Evolutionary conservation across 2,113 vertebrate genomes (phyloP).

Genomic region (Trogon melanurus): DNA sequence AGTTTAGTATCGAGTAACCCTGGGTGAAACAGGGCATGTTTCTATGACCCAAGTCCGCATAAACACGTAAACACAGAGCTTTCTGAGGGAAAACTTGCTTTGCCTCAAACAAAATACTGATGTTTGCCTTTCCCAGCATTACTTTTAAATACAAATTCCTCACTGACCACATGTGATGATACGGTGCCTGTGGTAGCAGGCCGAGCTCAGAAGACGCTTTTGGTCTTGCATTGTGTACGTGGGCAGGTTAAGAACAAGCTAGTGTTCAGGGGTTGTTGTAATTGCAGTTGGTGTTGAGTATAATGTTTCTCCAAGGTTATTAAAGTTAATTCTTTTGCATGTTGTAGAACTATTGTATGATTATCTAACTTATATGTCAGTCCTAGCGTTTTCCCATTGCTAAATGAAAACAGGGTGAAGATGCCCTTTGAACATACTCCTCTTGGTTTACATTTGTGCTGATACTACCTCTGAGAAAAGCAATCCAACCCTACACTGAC

Average conservation of each 20-base stretch:
- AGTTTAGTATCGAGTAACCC: neutral
- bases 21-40: neutral
- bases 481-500: neutral
- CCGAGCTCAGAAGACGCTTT: neutral
- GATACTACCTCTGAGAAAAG: neutral
- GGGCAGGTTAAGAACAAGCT: constrained; percentile 14
- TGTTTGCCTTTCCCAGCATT: neutral
- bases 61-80: neutral
- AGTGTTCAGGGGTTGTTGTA: neutral
- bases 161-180: fast-evolving
- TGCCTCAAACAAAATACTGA: constrained; percentile 22
- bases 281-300: neutral
- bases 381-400: neutral
- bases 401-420: neutral
- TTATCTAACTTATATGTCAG: neutral
- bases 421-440: neutral
- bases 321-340: neutral
- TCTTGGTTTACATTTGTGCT: neutral
- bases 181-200: neutral
- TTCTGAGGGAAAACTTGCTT: constrained; percentile 11
- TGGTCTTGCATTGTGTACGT: neutral
- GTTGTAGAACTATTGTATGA: neutral
- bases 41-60: neutral
- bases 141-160: neutral
- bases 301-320: neutral